phyloP scores from a whole-genome alignment of 2,797 vertebrate genomes.

The Acridotheres tristis region DNA sequence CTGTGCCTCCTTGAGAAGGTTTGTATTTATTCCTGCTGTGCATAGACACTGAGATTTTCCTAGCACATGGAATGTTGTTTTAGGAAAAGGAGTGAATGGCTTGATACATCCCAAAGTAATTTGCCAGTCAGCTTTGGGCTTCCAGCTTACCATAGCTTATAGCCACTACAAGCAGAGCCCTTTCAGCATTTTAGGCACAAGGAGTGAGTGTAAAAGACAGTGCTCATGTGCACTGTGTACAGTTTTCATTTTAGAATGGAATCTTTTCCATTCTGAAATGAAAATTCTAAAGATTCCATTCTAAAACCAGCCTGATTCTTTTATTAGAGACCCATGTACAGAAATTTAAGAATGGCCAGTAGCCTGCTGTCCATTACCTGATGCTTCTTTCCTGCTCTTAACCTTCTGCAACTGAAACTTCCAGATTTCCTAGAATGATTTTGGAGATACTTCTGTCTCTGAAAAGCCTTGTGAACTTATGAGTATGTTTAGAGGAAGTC shows the following conservation, averaged over 20 bases:
- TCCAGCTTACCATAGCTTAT: not conserved
- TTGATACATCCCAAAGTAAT: not conserved
- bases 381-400: not conserved
- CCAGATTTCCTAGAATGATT: accelerated
- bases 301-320: not conserved
- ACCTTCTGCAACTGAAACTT: not conserved
- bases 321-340: accelerated
- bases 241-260: not conserved
- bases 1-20: not conserved
- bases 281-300: not conserved
- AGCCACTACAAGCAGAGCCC: not conserved
- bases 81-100: not conserved
- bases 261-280: not conserved
- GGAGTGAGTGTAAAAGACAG: not conserved
- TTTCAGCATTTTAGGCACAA: not conserved
- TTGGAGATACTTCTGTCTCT: not conserved
- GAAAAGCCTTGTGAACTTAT: not conserved
- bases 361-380: not conserved
- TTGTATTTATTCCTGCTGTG: not conserved
- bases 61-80: accelerated
- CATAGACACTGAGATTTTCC: not conserved
- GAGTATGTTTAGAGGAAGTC: not conserved
- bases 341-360: not conserved
- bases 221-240: not conserved
- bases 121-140: not conserved